phyloP scores from a whole-genome alignment of 1,140 invertebrate species.

The Armadillidium nasatum region DNA sequence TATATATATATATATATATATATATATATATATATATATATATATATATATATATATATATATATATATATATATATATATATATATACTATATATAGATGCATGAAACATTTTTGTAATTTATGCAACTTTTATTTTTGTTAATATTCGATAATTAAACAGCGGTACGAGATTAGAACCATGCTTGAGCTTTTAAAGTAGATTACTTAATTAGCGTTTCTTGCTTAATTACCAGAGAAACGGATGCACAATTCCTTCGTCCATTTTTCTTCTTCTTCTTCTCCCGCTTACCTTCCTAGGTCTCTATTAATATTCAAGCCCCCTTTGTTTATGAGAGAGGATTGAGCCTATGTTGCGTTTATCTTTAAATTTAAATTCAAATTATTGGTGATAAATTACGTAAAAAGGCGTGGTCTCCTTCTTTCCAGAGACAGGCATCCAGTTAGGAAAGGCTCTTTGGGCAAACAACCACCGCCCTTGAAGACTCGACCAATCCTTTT shows the following conservation, averaged over 20 bases:
- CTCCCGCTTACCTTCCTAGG: background rate
- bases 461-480: background rate
- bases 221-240: background rate
- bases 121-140: too few species aligned
- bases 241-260: background rate
- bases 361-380: constrained; percentile 12
- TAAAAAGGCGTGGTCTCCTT: background rate
- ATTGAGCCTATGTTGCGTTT: background rate
- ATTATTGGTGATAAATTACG: constrained; percentile 12
- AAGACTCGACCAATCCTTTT: background rate
- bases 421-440: background rate
- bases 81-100: too few species aligned
- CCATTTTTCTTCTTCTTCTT: background rate
- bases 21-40: too few species aligned
- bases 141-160: constrained; percentile 7
- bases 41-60: too few species aligned
- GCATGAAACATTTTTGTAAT: too few species aligned
- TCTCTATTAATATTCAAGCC: constrained; percentile 1
- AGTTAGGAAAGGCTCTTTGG: background rate
- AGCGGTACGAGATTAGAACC: background rate
- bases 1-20: too few species aligned
- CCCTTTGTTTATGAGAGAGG: background rate
- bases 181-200: background rate
- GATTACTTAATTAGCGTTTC: background rate
- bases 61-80: too few species aligned